A percentile compares a stretch with the other conserved stretches of the same genome.
phyloP scores from a whole-genome alignment of 2,797 vertebrate species.

The Coranthus polyacanthus region DNA sequence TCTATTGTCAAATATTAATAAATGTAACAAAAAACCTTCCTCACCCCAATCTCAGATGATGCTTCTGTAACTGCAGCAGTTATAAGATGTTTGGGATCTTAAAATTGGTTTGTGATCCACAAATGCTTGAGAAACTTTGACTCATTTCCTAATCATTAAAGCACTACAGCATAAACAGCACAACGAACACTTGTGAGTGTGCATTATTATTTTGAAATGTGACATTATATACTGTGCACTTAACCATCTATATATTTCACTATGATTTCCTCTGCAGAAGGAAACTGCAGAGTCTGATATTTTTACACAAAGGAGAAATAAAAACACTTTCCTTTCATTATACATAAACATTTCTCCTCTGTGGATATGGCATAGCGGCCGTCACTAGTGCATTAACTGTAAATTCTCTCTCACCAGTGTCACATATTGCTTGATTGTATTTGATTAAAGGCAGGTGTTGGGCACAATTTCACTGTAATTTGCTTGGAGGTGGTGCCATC shows the following conservation, averaged over 20 bases:
- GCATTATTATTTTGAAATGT: too few species aligned
- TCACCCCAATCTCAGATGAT: not conserved
- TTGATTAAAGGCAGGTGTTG: constrained; percentile 80
- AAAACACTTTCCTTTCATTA: not conserved
- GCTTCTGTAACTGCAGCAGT: not conserved
- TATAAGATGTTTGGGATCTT: not conserved
- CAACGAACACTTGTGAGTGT: too few species aligned
- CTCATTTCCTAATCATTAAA: not conserved
- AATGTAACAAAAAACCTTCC: not conserved
- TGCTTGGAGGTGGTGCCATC: constrained; percentile 67
- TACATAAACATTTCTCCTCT: constrained; percentile 2
- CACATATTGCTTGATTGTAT: constrained; percentile 61
- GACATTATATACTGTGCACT: too few species aligned
- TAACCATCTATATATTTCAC: too few species aligned
- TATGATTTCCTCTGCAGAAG: not conserved
- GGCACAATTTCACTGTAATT: constrained; percentile 76
- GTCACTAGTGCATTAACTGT: constrained; percentile 34
- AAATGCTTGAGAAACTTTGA: not conserved
- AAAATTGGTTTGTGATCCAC: not conserved
- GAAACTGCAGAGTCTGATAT: not conserved
- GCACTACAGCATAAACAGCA: too few species aligned
- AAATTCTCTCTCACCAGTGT: constrained; percentile 46
- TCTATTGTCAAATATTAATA: too few species aligned
- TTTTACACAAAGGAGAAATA: not conserved
- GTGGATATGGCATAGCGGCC: constrained; percentile 24